Evolutionary conservation across 1,140 invertebrate species (phyloP).

Genomic region (Musca vetustissima): DNA sequence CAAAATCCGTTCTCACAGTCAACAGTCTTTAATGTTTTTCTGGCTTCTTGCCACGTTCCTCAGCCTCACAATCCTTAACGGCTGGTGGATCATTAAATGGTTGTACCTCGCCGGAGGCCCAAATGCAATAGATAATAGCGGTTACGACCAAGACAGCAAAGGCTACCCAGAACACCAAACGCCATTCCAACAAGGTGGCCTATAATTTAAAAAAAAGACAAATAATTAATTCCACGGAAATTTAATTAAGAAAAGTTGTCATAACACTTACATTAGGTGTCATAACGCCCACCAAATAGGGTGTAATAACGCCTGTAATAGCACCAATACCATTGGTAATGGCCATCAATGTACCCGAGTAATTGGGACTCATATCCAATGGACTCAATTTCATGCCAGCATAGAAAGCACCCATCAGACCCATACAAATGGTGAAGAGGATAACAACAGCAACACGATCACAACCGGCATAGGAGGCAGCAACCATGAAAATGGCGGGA

Average conservation of each 20-base stretch:
- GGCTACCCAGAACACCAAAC: constrained; percentile 80
- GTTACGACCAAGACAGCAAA: constrained; percentile 72
- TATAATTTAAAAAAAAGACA: constrained; percentile 49
- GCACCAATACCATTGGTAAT: constrained; percentile 83
- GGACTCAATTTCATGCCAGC: constrained; percentile 80
- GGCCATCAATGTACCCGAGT: constrained; percentile 80
- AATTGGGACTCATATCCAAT: constrained; percentile 82
- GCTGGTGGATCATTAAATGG: constrained; percentile 64
- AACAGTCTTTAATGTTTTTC: constrained; percentile 9
- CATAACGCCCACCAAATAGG: constrained; percentile 75
- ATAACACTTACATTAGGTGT: constrained; percentile 68
- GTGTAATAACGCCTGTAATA: constrained; percentile 77
- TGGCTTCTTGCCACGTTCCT: constrained; percentile 11
- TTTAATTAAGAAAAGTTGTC: no score
- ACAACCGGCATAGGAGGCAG: constrained; percentile 80
- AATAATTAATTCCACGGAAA: neutral
- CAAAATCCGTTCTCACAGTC: neutral
- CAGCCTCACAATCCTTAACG: constrained; percentile 23
- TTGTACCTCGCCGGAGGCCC: constrained; percentile 72
- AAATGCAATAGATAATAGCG: constrained; percentile 71
- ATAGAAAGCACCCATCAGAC: constrained; percentile 75
- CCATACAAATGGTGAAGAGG: constrained; percentile 72
- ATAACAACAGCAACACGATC: constrained; percentile 66
- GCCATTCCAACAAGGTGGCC: constrained; percentile 77
- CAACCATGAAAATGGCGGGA: constrained; percentile 78